Percentiles rank a stretch among this genome's conserved stretches.
Evolutionary conservation across 2,113 vertebrate genomes (phyloP).

Genomic region (Cnemophilus loriae): DNA sequence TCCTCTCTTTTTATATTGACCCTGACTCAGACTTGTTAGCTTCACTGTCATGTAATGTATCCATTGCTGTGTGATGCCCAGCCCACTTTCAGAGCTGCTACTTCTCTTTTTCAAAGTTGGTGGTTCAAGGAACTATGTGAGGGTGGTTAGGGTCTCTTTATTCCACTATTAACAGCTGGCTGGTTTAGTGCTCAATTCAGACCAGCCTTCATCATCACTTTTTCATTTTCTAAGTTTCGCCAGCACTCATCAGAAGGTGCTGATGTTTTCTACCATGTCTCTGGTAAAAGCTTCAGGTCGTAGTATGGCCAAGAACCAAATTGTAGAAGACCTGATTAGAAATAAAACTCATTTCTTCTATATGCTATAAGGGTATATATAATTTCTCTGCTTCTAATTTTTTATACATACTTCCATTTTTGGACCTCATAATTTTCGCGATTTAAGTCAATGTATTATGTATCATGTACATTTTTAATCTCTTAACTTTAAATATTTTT

Average conservation of each 20-base stretch:
- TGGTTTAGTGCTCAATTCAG: neutral
- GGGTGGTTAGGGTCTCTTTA: neutral
- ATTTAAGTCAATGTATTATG: neutral
- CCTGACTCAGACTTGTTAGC: neutral
- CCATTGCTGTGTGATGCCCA: neutral
- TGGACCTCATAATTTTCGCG: neutral
- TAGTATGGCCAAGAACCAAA: neutral
- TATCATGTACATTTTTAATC: neutral
- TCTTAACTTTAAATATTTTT: neutral
- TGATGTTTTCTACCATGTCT: neutral
- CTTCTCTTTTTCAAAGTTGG: neutral
- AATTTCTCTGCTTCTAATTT: neutral
- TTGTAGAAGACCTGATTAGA: neutral
- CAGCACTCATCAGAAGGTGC: neutral
- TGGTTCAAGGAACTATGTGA: neutral
- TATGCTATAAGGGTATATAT: neutral
- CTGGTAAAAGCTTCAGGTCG: neutral
- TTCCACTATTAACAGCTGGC: neutral
- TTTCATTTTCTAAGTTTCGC: neutral
- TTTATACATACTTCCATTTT: neutral
- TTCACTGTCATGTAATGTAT: neutral
- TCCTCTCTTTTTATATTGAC: neutral
- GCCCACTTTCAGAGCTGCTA: neutral
- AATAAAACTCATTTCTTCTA: neutral
- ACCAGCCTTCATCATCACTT: neutral